phyloP scores from a whole-genome alignment of 2,888 invertebrate genomes.

The Phymatocera aterrima region DNA sequence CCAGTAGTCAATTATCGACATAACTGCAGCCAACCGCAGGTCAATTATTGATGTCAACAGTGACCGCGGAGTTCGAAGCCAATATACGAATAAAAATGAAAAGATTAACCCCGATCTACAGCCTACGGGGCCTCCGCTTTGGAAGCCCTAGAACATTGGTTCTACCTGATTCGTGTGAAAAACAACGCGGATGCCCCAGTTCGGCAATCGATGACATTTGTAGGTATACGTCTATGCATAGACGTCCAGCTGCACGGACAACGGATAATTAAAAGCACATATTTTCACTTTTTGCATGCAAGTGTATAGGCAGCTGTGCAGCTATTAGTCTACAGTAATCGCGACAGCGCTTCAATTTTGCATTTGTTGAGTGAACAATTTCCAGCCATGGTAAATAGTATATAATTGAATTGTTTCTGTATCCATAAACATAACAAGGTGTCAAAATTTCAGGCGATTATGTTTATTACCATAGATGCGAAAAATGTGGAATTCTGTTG shows the following conservation, averaged over 20 bases:
- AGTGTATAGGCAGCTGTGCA: too few species aligned
- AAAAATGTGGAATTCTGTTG: background rate
- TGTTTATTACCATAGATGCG: background rate
- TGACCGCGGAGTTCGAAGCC: background rate
- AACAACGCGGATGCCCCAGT: constrained; percentile 32
- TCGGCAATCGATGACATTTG: constrained; percentile 20
- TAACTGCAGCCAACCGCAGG: background rate
- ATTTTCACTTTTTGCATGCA: background rate
- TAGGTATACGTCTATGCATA: background rate
- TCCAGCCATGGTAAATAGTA: too few species aligned
- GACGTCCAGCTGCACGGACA: background rate
- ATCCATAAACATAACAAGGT: too few species aligned
- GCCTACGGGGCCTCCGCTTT: constrained; percentile 11
- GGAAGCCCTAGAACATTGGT: constrained; percentile 21
- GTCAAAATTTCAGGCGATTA: background rate
- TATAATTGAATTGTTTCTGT: too few species aligned
- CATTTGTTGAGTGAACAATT: too few species aligned
- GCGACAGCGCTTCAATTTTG: too few species aligned
- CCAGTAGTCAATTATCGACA: background rate
- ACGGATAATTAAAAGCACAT: background rate
- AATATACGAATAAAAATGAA: constrained; percentile 16
- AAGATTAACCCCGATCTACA: constrained; percentile 24
- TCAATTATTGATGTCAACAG: background rate
- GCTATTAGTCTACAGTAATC: too few species aligned
- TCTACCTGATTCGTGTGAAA: constrained; percentile 26